These are phyloP conservation scores for Frankliniella intonsa DNA, from an alignment of 2,888 invertebrate species.

Conservation along the genomic window DNA sequence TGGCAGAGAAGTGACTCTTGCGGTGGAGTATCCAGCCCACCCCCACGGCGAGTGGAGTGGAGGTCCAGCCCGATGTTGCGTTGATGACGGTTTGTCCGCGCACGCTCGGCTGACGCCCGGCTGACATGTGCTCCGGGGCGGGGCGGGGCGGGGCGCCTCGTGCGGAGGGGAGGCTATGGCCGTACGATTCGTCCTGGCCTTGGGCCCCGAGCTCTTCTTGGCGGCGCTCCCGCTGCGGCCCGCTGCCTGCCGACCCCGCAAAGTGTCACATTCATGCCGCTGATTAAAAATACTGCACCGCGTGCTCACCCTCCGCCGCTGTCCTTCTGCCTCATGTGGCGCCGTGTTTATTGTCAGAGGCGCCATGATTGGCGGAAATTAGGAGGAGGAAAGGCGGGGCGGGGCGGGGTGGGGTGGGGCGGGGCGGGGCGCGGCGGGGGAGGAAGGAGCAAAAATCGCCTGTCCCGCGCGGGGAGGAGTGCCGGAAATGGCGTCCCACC, in stretches of 20 bases:
- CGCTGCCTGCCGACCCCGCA: not conserved
- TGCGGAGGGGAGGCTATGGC: not conserved
- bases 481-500: not conserved
- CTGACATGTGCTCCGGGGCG: too few relatives aligned
- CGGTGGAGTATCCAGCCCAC: not conserved
- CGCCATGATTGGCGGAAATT: constrained; percentile 24
- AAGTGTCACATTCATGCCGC: constrained; percentile 16
- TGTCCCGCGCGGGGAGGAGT: not conserved
- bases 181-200: not conserved
- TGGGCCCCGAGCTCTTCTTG: not conserved
- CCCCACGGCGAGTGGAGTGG: not conserved
- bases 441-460: not conserved
- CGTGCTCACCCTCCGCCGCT: not conserved
- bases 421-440: not conserved
- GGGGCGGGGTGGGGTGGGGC: not conserved
- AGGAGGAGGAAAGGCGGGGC: not conserved
- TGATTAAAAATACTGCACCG: constrained; percentile 15
- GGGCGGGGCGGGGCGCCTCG: not conserved
- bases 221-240: not conserved
- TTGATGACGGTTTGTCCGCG: not conserved
- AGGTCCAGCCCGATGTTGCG: not conserved
- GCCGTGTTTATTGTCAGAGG: constrained; percentile 17
- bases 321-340: constrained; percentile 24
- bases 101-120: not conserved
- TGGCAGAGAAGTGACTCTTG: too few relatives aligned